Evolutionary conservation across 2,888 invertebrate species (phyloP), one percentile per base, ranked within the genome.

Genomic region (Taphrorychus bicolor): DNA sequence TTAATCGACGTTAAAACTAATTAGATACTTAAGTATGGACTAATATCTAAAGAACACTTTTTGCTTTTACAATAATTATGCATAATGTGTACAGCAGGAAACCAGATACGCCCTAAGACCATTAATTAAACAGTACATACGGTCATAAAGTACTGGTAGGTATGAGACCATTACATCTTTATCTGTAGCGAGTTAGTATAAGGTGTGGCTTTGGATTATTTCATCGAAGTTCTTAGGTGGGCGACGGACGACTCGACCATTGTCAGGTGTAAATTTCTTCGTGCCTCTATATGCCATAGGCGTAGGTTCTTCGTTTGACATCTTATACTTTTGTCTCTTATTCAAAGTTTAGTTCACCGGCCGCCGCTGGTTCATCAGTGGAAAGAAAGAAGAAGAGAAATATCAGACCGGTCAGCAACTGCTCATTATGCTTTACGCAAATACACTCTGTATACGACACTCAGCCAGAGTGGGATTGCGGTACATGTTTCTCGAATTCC

Each of bases 161-260:
- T 77, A 78, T 76, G 77, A 77, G 73, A 73, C 77, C 79, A 80
- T 81, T 81, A 81, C 81, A 80, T 79, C 81, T 81, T 79, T 81
- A 81, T 81, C 81, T 79, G 79, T 76, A 75, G 71, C 75, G 73
- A 71, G 53, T 42, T 54, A 21, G 61, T 40, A 75, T 74, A 77
- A 77, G 81, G 82, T 79, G 82, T 81, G 81, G 80, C 79, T 66
- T 48, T 5, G 76, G 80, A 81, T 81, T 81, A 81, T 81, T 81
- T 81, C 80, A 81, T 80, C 79, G 76, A 79, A 79, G 57, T 79
- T 79, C 79, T 76, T 76, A 74, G 76, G 77, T 75, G 77, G 76
- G 78, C 78, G 79, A 80, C 74, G 72, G 71, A 66, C 67, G 63
- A 73, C 73, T 70, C 77, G 75, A 76, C 78, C 77, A 80, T 79